Conservation (phyloP, 1,140 invertebrate genomes). For the Cyphomyrmex costatus region DNA sequence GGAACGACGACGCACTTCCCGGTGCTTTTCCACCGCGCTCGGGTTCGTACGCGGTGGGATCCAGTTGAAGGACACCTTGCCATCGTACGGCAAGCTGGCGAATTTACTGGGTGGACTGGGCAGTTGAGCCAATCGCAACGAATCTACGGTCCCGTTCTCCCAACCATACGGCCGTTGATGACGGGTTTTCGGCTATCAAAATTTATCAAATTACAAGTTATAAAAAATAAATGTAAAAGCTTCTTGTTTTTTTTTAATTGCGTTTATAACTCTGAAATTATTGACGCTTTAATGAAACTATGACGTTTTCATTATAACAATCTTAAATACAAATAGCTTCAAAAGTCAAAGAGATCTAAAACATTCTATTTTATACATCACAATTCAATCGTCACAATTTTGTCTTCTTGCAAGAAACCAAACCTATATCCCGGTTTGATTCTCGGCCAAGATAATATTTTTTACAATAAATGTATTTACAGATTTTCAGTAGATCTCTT, state of each 20-base stretch:
- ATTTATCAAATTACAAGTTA: slow-evolving; percentile 6
- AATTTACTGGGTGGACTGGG: slow-evolving; percentile 89
- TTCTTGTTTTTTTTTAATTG: not conserved
- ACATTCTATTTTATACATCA: not conserved
- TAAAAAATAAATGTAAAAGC: not conserved
- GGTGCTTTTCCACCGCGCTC: slow-evolving; percentile 91
- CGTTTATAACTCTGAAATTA: not conserved
- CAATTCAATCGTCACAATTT: not conserved
- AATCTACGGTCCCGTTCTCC: slow-evolving; percentile 87
- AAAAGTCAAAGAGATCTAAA: not conserved
- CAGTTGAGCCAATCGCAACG: slow-evolving; percentile 87
- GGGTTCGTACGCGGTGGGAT: slow-evolving; percentile 90
- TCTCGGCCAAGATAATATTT: too few relatives aligned
- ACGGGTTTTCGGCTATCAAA: slow-evolving; percentile 90
- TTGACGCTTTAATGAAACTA: too few relatives aligned
- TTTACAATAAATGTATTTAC: too few relatives aligned
- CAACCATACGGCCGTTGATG: slow-evolving; percentile 91
- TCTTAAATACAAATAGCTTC: not conserved
- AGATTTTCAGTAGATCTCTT: too few relatives aligned
- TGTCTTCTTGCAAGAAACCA: too few relatives aligned
- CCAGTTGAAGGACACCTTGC: slow-evolving; percentile 86
- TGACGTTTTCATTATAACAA: not conserved
- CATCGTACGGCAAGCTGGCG: slow-evolving; percentile 89
- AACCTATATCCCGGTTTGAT: too few relatives aligned
- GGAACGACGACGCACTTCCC: slow-evolving; percentile 90